Base-by-base conservation (phyloP, 2,888 invertebrate species). In the Tiphia femorata region DNA sequence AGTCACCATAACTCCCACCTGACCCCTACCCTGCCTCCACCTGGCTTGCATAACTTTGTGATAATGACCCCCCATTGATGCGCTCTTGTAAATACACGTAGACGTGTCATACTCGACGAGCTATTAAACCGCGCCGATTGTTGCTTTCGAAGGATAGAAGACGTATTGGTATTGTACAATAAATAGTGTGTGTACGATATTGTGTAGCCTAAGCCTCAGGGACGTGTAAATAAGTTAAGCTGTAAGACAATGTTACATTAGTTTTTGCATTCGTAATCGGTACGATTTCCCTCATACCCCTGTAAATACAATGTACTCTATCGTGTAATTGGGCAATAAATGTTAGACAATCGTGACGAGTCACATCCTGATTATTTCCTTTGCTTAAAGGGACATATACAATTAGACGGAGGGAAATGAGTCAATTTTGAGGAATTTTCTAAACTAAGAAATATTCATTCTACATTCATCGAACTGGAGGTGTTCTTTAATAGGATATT, bases 281-380 rank as follows among this genome's bases (percentile, higher is more conserved):
- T 59, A 64, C 53, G 60, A 57, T 42, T 64, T 56, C 42, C 51
- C 62, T 33, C 41, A 25, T 27, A 33, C 51, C 42, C 29, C 54
- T 78, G 76, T 79, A 78, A 67, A 78, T 79, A 79, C 49, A 74
- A 68, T 71, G 60, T 75, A 61, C 51, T 62, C 70, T 53, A 67
- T 74, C 68, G 70, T 77, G 67, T 72, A 73, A 56, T 73, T 69
- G 67, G 74, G 65, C 62, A 78, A 78, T 79, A 78, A 79, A 79
- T 79, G 77, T 79, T 78, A 77, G 76, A 73, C 70, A 68, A 72
- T 58, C 62, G 67, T 69, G 49, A 40, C 23, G 41, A 16, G 23
- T 52, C 19, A n/a, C 41, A 7, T 53, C 12, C 5, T 25, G 14
- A 10, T 7, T 25, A 8, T 21, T 19, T 38, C 16, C 14, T 17